phyloP scores from a whole-genome alignment of 2,797 vertebrate species.

The Cryptoblepharus egeriae region DNA sequence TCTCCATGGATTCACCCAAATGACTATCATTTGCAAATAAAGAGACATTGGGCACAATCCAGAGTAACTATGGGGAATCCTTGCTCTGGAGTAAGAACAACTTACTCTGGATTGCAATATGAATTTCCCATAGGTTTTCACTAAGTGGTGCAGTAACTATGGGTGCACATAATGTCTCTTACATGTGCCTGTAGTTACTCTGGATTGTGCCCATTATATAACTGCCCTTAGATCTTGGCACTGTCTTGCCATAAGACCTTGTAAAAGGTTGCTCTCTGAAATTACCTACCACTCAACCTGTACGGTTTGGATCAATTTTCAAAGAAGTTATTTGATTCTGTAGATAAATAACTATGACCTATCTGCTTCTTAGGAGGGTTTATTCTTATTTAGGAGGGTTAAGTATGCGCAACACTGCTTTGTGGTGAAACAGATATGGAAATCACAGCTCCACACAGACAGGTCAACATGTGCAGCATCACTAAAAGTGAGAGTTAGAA shows the following conservation, averaged over 20 bases:
- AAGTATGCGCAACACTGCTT: slow-evolving; percentile 65
- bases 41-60: too few relatives aligned
- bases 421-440: slow-evolving; percentile 60
- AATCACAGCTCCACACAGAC: slow-evolving; percentile 54
- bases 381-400: slow-evolving; percentile 67
- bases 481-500: slow-evolving; percentile 40
- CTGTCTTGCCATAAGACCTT: not conserved
- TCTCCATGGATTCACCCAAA: too few relatives aligned
- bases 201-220: too few relatives aligned
- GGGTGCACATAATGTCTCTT: too few relatives aligned
- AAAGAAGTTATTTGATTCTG: slow-evolving; percentile 40
- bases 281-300: not conserved
- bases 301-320: not conserved
- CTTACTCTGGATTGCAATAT: too few relatives aligned
- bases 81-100: too few relatives aligned
- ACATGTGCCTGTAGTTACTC: too few relatives aligned
- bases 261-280: not conserved
- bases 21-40: not conserved
- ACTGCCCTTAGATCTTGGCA: too few relatives aligned
- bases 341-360: slow-evolving; percentile 62
- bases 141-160: too few relatives aligned
- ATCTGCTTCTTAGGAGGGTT: slow-evolving; percentile 65
- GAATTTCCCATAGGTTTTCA: too few relatives aligned
- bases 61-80: too few relatives aligned
- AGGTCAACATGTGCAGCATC: slow-evolving; percentile 31